phyloP scores from a whole-genome alignment of 2,888 invertebrate genomes.

The Tridacna crocea region DNA sequence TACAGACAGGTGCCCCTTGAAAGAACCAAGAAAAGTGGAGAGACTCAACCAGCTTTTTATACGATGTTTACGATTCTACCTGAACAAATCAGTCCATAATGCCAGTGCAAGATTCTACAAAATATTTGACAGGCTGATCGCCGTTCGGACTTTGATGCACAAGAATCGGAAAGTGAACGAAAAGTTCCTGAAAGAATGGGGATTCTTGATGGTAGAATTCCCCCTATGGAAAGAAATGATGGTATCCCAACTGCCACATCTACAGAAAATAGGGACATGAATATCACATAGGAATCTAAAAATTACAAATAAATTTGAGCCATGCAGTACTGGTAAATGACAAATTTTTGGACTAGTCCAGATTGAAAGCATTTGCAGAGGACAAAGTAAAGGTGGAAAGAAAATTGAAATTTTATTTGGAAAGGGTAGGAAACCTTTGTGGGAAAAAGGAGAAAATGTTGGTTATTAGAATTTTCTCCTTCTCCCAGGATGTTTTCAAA shows the following conservation, averaged over 20 bases:
- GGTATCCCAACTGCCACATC: not conserved
- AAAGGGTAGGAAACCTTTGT: too few relatives aligned
- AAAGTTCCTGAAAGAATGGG: constrained; percentile 33
- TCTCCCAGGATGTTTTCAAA: too few relatives aligned
- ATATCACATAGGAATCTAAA: too few relatives aligned
- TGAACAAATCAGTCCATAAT: constrained; percentile 9
- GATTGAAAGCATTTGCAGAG: too few relatives aligned
- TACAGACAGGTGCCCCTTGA: constrained; percentile 27
- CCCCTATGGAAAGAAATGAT: constrained; percentile 35
- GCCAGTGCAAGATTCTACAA: constrained; percentile 10
- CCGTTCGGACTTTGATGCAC: constrained; percentile 25
- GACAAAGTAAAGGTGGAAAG: too few relatives aligned
- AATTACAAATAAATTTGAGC: too few relatives aligned
- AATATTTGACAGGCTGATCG: constrained; percentile 27
- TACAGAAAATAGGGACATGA: not conserved
- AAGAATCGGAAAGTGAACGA: constrained; percentile 22
- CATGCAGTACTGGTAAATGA: too few relatives aligned
- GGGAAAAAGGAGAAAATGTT: too few relatives aligned
- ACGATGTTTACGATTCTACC: constrained; percentile 12
- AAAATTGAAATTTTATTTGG: too few relatives aligned
- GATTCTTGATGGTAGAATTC: constrained; percentile 30
- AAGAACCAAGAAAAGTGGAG: constrained; percentile 14
- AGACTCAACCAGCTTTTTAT: constrained; percentile 21
- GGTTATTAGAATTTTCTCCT: too few relatives aligned
- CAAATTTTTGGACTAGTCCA: too few relatives aligned